Evolutionary conservation across 1,140 invertebrate species (phyloP).

Genomic region (Musca vetustissima): DNA sequence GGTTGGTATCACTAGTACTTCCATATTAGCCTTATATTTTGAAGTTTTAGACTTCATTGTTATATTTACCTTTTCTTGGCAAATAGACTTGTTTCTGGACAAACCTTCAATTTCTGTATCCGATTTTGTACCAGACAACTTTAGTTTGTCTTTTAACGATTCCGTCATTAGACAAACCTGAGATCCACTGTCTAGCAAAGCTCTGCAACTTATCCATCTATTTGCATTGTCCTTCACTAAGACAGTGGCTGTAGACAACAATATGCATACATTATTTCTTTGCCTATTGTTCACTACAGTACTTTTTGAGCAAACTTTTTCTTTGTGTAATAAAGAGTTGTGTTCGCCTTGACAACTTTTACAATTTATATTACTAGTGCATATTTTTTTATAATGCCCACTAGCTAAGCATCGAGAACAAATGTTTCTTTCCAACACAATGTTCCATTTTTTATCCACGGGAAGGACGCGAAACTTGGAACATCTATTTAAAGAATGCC

Average conservation of each 20-base stretch:
- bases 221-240: neutral
- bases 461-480: constrained; percentile 4
- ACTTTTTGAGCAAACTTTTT: neutral
- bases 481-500: neutral
- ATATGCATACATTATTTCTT: neutral
- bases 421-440: neutral
- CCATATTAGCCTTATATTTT: too few species aligned
- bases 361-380: too few species aligned
- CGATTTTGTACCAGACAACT: neutral
- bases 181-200: constrained; percentile 24
- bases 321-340: too few species aligned
- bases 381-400: neutral
- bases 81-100: neutral
- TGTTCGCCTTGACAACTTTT: too few species aligned
- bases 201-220: constrained; percentile 2
- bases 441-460: neutral
- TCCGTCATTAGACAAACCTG: constrained; percentile 25
- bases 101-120: constrained; percentile 30
- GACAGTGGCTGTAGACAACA: neutral
- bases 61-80: neutral
- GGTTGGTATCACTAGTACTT: neutral
- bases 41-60: too few species aligned
- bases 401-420: neutral
- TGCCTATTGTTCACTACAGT: neutral
- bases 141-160: constrained; percentile 27